A percentile compares a stretch with the other conserved stretches of the same genome.
These are phyloP conservation scores for Heterotis niloticus DNA, from an alignment of 2,113 vertebrate genomes.

Conservation along the genomic window DNA sequence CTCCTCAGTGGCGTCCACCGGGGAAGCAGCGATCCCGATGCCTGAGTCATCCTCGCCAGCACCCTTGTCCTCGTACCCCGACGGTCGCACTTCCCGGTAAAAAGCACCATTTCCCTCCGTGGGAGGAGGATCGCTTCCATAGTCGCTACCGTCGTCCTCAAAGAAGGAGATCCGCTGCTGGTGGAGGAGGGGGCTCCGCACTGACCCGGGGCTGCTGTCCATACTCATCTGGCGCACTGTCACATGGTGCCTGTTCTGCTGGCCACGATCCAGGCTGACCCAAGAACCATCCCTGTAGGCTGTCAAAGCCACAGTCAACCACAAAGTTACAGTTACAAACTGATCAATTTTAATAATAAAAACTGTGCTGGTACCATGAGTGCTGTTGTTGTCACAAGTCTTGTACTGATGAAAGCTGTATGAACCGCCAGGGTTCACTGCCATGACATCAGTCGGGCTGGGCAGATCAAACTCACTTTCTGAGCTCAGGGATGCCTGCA, in stretches of 20 bases:
- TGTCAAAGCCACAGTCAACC: constrained; percentile 1
- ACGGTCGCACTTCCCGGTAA: constrained; percentile 41
- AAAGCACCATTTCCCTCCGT: constrained; percentile 39
- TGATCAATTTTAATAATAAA: neutral
- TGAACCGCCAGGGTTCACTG: neutral
- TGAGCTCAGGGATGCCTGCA: constrained; percentile 79
- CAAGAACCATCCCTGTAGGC: constrained; percentile 56
- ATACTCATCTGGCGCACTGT: constrained; percentile 62
- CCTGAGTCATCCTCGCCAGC: constrained; percentile 46
- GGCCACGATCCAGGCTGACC: constrained; percentile 50
- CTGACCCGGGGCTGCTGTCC: constrained; percentile 64
- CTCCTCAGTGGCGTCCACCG: constrained; percentile 52
- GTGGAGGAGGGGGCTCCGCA: constrained; percentile 77
- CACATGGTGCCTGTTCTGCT: constrained; percentile 38
- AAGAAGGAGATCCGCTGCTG: constrained; percentile 76
- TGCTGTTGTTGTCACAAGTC: constrained; percentile 54
- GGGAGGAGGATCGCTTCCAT: constrained; percentile 54
- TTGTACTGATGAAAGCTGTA: neutral
- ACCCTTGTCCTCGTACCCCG: constrained; percentile 37
- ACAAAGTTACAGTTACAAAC: neutral
- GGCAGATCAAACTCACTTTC: constrained; percentile 75
- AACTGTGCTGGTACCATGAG: constrained; percentile 46
- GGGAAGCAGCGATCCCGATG: constrained; percentile 42
- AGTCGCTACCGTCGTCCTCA: constrained; percentile 67
- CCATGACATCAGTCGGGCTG: neutral